Evolutionary conservation across 2,888 invertebrate genomes (phyloP).

Genomic region (Athalia cordata): DNA sequence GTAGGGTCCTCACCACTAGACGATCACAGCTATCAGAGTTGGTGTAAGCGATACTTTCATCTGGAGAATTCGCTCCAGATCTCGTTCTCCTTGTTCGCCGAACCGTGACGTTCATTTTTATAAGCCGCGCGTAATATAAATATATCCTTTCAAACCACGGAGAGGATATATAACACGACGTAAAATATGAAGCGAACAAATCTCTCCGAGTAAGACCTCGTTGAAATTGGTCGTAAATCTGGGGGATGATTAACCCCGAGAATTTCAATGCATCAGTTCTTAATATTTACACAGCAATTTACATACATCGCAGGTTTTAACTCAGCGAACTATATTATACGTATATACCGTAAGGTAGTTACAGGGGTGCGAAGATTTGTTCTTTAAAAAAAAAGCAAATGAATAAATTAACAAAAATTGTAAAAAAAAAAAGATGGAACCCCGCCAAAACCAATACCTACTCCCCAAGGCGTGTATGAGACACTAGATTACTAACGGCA

Average conservation of each 20-base stretch:
- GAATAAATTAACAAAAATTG: background rate
- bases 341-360: background rate
- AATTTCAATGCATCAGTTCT: background rate
- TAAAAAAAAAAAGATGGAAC: conserved; percentile 19
- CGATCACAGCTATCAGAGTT: conserved; percentile 69
- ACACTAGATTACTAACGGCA: conserved; percentile 36
- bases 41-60: conserved; percentile 10
- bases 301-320: background rate
- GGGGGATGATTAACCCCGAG: background rate
- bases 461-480: conserved; percentile 14
- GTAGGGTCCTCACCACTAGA: conserved; percentile 73
- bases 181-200: background rate
- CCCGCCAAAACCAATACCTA: conserved; percentile 34
- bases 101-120: conserved; percentile 39
- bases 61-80: conserved; percentile 43
- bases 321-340: background rate
- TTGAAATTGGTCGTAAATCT: background rate
- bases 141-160: no score
- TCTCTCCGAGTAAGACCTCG: background rate
- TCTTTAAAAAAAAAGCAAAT: background rate
- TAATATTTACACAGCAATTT: background rate
- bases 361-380: background rate
- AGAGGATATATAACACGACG: no score
- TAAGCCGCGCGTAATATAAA: background rate
- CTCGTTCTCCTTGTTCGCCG: conserved; percentile 47